Base-by-base conservation (phyloP, 1,140 invertebrate genomes). In the Drosophila willistoni region DNA sequence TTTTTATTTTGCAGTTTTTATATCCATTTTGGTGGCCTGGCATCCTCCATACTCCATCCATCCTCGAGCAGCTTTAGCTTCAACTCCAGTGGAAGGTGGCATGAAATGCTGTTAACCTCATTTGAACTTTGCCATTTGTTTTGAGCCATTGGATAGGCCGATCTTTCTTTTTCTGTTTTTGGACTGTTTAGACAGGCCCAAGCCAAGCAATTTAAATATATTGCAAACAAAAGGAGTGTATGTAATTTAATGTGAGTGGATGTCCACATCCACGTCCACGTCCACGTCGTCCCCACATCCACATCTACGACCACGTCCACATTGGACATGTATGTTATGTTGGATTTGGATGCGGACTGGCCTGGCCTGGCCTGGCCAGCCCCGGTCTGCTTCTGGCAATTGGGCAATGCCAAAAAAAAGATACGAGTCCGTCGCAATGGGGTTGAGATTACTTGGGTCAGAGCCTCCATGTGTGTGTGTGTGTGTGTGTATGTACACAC, bases 81-180 rank as follows among this genome's bases (percentile, higher is more conserved):
- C 36, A 77, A 47, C 73, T 77, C 66, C 75, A 77, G 60, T 77
- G 75, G 75, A 65, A 70, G 76, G 70, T 81, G 79, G 75, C 80
- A 84, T 90, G 74, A 90, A 84, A 90, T 89, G 85, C 77, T 89
- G 85, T 89, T 89, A 89, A 89, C 84, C 84, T 89, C 85, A 61
- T 79, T 90, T 89, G 84, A 89, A 89, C 84, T 90, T 89, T 89
- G 84, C 84, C 84, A 89, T 89, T 89, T 89, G 81, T 89, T 82
- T 90, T 90, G 81, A 89, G 84, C 84, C 84, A 87, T 89, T 84
- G 86, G 83, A 87, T 89, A 75, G 80, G 68, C 78, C 77, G 84
- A 79, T 84, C 83, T 87, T 77, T 83, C 66, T 83, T 79, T 29
- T 74, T 54, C 68, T 73, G 51, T 67, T 70, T 74, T 76, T 81